These are phyloP conservation scores for Gisinianus flammeolus DNA, from an alignment of 2,888 invertebrate genomes.

Conservation along the genomic window DNA sequence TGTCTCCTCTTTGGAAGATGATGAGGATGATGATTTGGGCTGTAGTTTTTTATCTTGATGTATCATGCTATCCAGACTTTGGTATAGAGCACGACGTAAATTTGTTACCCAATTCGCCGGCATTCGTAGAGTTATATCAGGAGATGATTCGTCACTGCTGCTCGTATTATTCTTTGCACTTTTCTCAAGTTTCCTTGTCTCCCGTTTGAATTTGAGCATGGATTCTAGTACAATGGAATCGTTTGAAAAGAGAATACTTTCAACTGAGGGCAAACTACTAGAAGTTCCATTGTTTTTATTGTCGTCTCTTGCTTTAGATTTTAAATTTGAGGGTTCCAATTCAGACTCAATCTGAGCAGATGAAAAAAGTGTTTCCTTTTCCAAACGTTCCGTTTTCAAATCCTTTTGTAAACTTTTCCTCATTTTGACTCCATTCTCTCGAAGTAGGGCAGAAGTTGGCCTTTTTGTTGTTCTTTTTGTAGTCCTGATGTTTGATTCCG, in stretches of 20 bases:
- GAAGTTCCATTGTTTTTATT: not conserved
- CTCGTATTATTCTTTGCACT: not conserved
- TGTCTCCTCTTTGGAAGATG: constrained; percentile 20
- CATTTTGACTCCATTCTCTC: constrained; percentile 9
- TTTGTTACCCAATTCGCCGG: constrained; percentile 52
- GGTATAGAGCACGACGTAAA: constrained; percentile 53
- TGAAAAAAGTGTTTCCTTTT: constrained; percentile 19
- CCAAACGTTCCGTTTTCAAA: not conserved
- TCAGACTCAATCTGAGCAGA: constrained; percentile 37
- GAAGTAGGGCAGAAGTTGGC: not conserved
- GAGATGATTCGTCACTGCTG: not conserved
- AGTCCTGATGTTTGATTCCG: not conserved
- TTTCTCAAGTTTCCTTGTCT: not conserved
- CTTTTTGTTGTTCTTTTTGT: not conserved
- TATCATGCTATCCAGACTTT: constrained; percentile 47
- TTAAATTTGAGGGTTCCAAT: not conserved
- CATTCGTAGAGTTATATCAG: constrained; percentile 40
- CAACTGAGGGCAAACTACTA: not conserved
- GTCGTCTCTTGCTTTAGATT: not conserved
- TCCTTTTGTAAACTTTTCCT: constrained; percentile 11
- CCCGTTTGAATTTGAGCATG: constrained; percentile 26
- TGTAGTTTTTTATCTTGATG: constrained; percentile 4
- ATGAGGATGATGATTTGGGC: not conserved
- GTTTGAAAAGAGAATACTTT: constrained; percentile 6
- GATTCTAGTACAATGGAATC: constrained; percentile 8